Conservation (phyloP, 2,113 vertebrate species). For the Percina caprodes region DNA sequence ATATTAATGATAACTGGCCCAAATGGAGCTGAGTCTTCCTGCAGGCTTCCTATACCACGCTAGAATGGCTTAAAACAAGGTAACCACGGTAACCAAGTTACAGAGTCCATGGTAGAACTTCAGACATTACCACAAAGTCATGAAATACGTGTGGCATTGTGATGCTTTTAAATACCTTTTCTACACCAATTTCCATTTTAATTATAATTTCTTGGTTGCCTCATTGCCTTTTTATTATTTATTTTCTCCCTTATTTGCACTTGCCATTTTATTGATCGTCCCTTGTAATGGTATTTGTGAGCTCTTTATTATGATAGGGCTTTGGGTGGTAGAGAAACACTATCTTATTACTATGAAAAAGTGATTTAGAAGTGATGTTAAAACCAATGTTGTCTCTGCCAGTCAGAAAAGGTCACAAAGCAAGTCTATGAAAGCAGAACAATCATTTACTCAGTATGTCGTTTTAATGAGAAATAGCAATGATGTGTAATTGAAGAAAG, state of each 20-base stretch:
- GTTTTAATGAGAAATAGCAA: background rate
- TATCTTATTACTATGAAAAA: background rate
- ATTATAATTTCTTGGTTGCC: background rate
- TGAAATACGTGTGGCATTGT: no score
- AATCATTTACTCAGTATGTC: background rate
- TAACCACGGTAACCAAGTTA: no score
- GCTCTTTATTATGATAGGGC: background rate
- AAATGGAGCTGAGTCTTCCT: no score
- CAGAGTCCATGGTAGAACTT: no score
- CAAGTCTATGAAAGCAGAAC: background rate
- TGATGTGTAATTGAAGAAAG: background rate
- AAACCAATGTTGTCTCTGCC: background rate
- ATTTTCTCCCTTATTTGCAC: background rate
- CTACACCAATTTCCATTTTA: background rate
- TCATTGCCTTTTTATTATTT: background rate
- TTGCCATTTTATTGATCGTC: slow-evolving; percentile 3
- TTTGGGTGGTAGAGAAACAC: slow-evolving; percentile 2
- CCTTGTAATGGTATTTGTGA: slow-evolving; percentile 3
- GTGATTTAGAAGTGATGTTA: background rate
- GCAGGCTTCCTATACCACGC: no score
- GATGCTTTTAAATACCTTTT: slow-evolving; percentile 9
- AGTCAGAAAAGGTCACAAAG: background rate
- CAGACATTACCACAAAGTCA: no score
- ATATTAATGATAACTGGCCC: no score
- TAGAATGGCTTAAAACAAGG: no score